phyloP scores from a whole-genome alignment of 2,113 vertebrate species.

The Heterotis niloticus region DNA sequence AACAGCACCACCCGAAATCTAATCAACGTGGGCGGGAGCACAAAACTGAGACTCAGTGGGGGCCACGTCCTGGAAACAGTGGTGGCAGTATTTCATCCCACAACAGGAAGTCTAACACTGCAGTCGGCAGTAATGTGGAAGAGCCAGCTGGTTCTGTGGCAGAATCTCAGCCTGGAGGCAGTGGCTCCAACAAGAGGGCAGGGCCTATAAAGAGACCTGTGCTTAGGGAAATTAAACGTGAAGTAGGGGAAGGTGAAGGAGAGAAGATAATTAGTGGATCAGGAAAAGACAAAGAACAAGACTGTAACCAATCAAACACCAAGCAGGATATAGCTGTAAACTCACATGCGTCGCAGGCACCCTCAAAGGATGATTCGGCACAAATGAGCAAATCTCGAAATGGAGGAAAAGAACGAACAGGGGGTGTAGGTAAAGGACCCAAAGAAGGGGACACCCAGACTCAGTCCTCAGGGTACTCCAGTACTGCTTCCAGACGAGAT shows the following conservation, averaged over 20 bases:
- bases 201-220: slow-evolving; percentile 78
- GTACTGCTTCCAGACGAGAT: slow-evolving; percentile 56
- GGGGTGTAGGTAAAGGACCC: slow-evolving; percentile 50
- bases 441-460: slow-evolving; percentile 55
- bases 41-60: slow-evolving; percentile 88
- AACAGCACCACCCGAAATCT: slow-evolving; percentile 61
- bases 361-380: slow-evolving; percentile 54
- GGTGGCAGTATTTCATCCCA: slow-evolving; percentile 59
- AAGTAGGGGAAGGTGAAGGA: slow-evolving; percentile 58
- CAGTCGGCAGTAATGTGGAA: slow-evolving; percentile 51
- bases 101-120: slow-evolving; percentile 61
- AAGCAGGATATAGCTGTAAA: slow-evolving; percentile 53
- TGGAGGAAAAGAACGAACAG: slow-evolving; percentile 59
- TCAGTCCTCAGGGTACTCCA: slow-evolving; percentile 48
- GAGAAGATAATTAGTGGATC: slow-evolving; percentile 51
- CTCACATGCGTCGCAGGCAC: slow-evolving; percentile 47
- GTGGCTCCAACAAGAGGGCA: slow-evolving; percentile 61
- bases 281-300: slow-evolving; percentile 68
- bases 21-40: slow-evolving; percentile 73
- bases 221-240: slow-evolving; percentile 64
- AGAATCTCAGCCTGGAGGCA: slow-evolving; percentile 55
- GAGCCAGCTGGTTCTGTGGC: slow-evolving; percentile 44
- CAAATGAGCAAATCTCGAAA: slow-evolving; percentile 52
- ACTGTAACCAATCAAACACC: slow-evolving; percentile 43
- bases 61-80: slow-evolving; percentile 78